phyloP scores from a whole-genome alignment of 2,888 invertebrate genomes.

The Caenorhabditis imperialis region DNA sequence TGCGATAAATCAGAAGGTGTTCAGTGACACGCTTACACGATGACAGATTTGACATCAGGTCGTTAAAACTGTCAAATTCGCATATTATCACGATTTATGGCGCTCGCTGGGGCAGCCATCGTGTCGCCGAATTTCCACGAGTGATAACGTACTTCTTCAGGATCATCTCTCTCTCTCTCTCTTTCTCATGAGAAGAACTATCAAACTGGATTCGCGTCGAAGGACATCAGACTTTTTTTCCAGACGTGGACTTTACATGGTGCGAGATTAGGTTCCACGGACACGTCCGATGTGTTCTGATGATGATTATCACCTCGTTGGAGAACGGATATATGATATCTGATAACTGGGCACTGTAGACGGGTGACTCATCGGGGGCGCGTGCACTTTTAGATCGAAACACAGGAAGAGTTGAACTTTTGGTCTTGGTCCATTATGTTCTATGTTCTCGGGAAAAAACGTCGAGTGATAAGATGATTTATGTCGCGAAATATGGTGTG shows the following conservation, averaged over 20 bases:
- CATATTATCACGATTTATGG: conserved; percentile 44
- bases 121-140: conserved; percentile 24
- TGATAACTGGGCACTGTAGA: too few relatives aligned
- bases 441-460: too few relatives aligned
- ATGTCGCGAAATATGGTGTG: too few relatives aligned
- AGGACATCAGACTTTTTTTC: conserved; percentile 22
- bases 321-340: too few relatives aligned
- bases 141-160: conserved; percentile 2
- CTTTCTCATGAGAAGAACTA: conserved; percentile 19
- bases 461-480: too few relatives aligned
- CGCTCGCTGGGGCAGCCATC: conserved; percentile 32
- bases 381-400: conserved; percentile 8
- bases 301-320: background rate
- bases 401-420: too few relatives aligned
- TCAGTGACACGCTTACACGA: conserved; percentile 4
- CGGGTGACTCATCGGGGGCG: conserved; percentile 18
- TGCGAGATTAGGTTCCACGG: conserved; percentile 22
- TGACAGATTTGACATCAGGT: conserved; percentile 37
- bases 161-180: background rate
- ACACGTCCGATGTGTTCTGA: conserved; percentile 26
- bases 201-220: conserved; percentile 27
- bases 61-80: conserved; percentile 37
- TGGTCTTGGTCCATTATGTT: too few relatives aligned
- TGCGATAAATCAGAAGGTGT: background rate
- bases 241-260: conserved; percentile 16